Conservation (phyloP, 2,797 vertebrate genomes). For the Aulostomus chinensis region DNA sequence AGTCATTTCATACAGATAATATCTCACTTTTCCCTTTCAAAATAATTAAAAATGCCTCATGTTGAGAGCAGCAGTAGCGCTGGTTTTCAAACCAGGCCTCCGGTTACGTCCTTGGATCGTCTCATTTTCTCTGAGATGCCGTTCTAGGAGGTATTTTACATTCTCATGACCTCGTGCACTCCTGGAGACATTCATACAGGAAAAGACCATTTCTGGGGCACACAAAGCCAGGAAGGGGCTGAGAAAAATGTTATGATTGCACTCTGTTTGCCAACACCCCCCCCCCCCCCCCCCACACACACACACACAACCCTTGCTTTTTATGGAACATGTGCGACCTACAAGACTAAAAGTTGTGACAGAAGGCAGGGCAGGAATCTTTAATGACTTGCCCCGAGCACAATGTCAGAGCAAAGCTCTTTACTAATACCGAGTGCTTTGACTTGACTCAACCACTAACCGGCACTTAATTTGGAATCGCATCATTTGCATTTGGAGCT, state of each 20-base stretch:
- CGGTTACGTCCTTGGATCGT: slow-evolving; percentile 1
- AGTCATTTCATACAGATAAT: no score
- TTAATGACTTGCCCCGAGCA: slow-evolving; percentile 69
- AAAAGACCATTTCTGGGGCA: slow-evolving; percentile 60
- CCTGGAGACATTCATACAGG: slow-evolving; percentile 56
- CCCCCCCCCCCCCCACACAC: no score
- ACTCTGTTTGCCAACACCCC: slow-evolving; percentile 26
- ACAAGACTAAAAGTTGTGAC: slow-evolving; percentile 60
- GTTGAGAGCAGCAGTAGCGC: neutral
- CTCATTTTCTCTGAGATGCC: slow-evolving; percentile 3
- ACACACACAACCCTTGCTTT: slow-evolving; percentile 60
- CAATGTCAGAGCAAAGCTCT: slow-evolving; percentile 30
- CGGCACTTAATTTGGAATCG: neutral
- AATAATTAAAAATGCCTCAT: no score
- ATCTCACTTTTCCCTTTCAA: no score
- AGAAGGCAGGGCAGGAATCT: slow-evolving; percentile 74
- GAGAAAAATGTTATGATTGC: slow-evolving; percentile 68
- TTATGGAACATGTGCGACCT: slow-evolving; percentile 56
- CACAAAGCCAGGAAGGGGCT: slow-evolving; percentile 80
- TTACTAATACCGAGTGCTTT: neutral
- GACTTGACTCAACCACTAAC: no score
- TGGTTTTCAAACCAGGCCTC: neutral
- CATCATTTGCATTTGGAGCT: neutral
- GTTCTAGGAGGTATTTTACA: slow-evolving; percentile 36
- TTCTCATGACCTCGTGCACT: slow-evolving; percentile 61